Evolutionary conservation across 2,113 vertebrate genomes (phyloP), one percentile per base, ranked within the genome.

Genomic region (Melanotaenia duboulayi): DNA sequence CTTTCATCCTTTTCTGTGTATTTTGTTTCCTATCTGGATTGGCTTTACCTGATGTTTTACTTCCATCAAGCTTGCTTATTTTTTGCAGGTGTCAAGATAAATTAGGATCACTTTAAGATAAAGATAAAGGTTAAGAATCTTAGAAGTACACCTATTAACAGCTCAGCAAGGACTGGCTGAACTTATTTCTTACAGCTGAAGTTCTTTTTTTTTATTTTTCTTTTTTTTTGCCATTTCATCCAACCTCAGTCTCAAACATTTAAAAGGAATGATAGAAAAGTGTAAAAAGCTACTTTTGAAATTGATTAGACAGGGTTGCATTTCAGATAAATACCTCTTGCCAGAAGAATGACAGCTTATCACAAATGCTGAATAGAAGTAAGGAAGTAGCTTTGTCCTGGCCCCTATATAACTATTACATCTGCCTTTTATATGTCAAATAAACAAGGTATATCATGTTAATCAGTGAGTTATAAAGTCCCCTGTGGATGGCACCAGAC

Each of bases 1-100:
- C 3, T 14, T 66, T 67, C 28, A 2, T 63, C 81, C 10, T 63
- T 17, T 8, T n/a, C 35, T 56, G n/a, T 62, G 28, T 14, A 13
- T 71, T 52, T 23, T 22, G 17, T 67, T 59, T 67, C 14, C 7
- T 14, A 28, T 35, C 32, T 35, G 32, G 4, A 8, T 35, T 35
- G 32, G 8, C 7, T 5, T 5, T n/a, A 9, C 4, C 25, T 58
- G 20, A 60, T 48, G 44, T 68, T 71, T 51, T 40, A 16, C 17
- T 11, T 50, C 24, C 19, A 51, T 60, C 19, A 56, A 3, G 52
- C 48, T 35, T 8, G 2, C 35, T 63, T 3, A 12, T 56, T 74
- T 24, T 40, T 63, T 48, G 35, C 9, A 1, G 24, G 22, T 51
- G 51, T 48, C 51, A 64, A 28, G 16, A 14, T 56, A 11, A 63